Conservation (phyloP, 2,888 invertebrate species). For the Morinoia aosen region DNA sequence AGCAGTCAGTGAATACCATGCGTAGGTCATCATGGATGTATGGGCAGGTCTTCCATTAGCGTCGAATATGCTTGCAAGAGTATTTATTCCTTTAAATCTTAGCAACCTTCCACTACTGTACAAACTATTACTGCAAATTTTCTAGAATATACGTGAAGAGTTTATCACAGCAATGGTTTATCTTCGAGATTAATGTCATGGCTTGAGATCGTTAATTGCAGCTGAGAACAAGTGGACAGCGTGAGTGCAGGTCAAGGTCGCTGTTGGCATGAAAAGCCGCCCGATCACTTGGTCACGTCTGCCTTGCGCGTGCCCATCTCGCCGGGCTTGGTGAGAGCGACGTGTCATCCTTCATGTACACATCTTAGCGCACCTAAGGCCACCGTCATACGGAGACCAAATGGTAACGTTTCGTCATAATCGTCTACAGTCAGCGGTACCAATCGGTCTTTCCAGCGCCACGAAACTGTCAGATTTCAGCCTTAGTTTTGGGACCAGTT, state of each 20-base stretch:
- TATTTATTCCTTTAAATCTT: neutral
- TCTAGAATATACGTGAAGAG: neutral
- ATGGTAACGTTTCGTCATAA: too few species aligned
- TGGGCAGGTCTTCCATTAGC: too few species aligned
- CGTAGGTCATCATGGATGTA: neutral
- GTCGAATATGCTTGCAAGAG: too few species aligned
- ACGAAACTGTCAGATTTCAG: too few species aligned
- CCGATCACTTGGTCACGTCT: neutral
- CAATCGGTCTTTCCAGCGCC: too few species aligned
- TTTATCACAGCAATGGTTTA: neutral
- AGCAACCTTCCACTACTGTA: neutral
- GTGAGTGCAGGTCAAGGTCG: slow-evolving; percentile 8
- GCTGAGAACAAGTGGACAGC: neutral
- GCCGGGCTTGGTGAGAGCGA: neutral
- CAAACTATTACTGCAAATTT: neutral
- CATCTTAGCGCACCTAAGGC: neutral
- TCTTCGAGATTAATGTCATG: neutral
- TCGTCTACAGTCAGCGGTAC: too few species aligned
- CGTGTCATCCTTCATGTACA: neutral
- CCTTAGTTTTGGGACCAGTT: too few species aligned
- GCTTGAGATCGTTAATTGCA: neutral
- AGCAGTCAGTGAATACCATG: neutral
- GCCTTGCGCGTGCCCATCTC: neutral
- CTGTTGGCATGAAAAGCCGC: neutral
- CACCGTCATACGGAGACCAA: neutral